Evolutionary conservation across 2,888 invertebrate species (phyloP).

Genomic region (Protula sp.): DNA sequence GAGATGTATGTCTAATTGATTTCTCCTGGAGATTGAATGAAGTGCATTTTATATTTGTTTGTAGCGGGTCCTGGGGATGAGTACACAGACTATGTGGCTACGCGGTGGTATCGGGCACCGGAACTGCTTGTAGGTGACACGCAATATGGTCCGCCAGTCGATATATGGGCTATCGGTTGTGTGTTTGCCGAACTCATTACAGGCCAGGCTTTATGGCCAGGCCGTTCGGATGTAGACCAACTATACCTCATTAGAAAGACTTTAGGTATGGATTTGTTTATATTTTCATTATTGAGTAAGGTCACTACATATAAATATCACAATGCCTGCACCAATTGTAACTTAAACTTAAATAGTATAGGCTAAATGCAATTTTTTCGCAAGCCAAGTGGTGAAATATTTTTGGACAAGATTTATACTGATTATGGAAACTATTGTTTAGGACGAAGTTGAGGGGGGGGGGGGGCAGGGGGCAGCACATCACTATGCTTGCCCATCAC

Average conservation of each 20-base stretch:
- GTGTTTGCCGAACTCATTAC: slow-evolving; percentile 58
- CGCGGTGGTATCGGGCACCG: slow-evolving; percentile 96
- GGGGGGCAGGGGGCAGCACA: too few relatives aligned
- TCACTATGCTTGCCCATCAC: too few relatives aligned
- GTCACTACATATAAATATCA: neutral
- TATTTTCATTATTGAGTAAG: neutral
- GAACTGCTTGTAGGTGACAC: slow-evolving; percentile 96
- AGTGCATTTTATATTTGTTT: too few relatives aligned
- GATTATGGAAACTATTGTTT: too few relatives aligned
- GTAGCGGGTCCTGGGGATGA: slow-evolving; percentile 81
- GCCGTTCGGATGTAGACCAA: slow-evolving; percentile 97
- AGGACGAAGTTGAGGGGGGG: too few relatives aligned
- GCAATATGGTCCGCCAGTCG: slow-evolving; percentile 68
- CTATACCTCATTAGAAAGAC: slow-evolving; percentile 91
- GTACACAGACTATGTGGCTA: slow-evolving; percentile 98
- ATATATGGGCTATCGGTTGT: slow-evolving; percentile 93
- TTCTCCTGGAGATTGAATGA: too few relatives aligned
- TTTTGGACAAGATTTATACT: too few relatives aligned
- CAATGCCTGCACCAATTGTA: too few relatives aligned
- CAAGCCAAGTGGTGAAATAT: too few relatives aligned
- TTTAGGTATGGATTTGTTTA: slow-evolving; percentile 59
- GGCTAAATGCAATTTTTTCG: too few relatives aligned
- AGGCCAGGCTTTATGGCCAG: slow-evolving; percentile 71
- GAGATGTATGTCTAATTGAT: too few relatives aligned
- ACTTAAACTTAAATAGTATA: too few relatives aligned